These are phyloP conservation scores for Lithobius niger DNA, from an alignment of 1,140 invertebrate genomes.

Conservation along the genomic window DNA sequence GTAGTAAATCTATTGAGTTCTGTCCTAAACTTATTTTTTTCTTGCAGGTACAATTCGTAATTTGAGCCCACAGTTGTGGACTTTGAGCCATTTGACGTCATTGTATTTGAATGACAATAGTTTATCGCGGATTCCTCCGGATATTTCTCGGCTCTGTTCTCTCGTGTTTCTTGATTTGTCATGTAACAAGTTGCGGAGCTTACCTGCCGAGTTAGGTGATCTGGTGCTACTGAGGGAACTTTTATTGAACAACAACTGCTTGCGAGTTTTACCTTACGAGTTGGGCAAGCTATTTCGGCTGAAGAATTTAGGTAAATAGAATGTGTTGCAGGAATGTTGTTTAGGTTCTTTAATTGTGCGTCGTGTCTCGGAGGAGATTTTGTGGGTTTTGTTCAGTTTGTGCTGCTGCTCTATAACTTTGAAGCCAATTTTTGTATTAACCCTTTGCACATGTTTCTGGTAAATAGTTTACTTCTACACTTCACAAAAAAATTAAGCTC, in stretches of 20 bases:
- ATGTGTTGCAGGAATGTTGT: no score
- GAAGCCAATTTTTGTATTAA: no score
- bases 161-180: conserved; percentile 81
- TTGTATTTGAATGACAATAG: conserved; percentile 91
- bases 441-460: no score
- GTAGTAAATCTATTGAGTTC: no score
- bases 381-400: no score
- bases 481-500: no score
- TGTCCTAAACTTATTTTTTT: conserved; percentile 15
- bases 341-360: no score
- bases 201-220: conserved; percentile 91
- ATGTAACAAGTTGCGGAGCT: conserved; percentile 78
- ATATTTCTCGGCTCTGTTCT: conserved; percentile 69
- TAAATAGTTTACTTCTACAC: no score
- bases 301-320: conserved; percentile 44
- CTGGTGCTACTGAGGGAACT: conserved; percentile 87
- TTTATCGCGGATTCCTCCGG: conserved; percentile 69
- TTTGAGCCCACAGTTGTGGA: conserved; percentile 77
- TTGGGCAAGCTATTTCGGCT: conserved; percentile 95
- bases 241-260: conserved; percentile 81
- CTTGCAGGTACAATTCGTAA: conserved; percentile 76
- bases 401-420: no score
- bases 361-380: no score
- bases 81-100: conserved; percentile 76
- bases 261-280: conserved; percentile 87